Evolutionary conservation across 92 coral and sea anemone genomes (phyloP).

Genomic region (Siderastrea siderea): DNA sequence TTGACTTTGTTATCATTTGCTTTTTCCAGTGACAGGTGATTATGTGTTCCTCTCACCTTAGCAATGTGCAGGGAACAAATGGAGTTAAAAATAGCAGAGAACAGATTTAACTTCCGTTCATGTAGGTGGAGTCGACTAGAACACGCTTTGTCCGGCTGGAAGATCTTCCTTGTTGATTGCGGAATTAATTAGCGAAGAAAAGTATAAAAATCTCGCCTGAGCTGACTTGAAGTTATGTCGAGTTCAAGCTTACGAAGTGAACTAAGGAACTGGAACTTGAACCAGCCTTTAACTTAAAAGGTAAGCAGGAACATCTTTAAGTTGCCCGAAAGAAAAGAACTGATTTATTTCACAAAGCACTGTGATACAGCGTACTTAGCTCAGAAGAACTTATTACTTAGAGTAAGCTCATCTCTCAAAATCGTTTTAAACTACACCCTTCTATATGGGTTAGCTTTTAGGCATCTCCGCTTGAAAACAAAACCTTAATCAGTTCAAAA

Average conservation of each 20-base stretch:
- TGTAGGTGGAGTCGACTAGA: constrained; percentile 8
- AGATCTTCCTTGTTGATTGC: neutral
- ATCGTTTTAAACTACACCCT: too few species aligned
- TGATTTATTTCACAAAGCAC: too few species aligned
- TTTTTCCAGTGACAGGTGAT: too few species aligned
- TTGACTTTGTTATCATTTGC: too few species aligned
- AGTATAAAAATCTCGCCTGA: neutral
- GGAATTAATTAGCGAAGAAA: neutral
- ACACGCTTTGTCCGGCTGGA: neutral
- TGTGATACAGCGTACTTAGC: too few species aligned
- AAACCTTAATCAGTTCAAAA: too few species aligned
- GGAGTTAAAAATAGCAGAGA: neutral
- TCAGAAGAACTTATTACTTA: too few species aligned
- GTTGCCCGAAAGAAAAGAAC: neutral
- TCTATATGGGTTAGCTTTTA: too few species aligned
- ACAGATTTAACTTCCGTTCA: constrained; percentile 12
- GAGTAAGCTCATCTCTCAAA: too few species aligned
- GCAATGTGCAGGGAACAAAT: constrained; percentile 5
- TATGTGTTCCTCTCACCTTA: neutral
- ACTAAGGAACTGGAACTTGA: neutral
- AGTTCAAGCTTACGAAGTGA: neutral
- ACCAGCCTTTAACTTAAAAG: neutral
- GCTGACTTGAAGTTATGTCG: neutral
- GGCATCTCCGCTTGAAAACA: too few species aligned
- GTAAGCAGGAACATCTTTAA: neutral